Percentiles rank a stretch among this genome's conserved stretches.
Evolutionary conservation across 2,888 invertebrate genomes (phyloP).

Genomic region (Lasioglossum morio): DNA sequence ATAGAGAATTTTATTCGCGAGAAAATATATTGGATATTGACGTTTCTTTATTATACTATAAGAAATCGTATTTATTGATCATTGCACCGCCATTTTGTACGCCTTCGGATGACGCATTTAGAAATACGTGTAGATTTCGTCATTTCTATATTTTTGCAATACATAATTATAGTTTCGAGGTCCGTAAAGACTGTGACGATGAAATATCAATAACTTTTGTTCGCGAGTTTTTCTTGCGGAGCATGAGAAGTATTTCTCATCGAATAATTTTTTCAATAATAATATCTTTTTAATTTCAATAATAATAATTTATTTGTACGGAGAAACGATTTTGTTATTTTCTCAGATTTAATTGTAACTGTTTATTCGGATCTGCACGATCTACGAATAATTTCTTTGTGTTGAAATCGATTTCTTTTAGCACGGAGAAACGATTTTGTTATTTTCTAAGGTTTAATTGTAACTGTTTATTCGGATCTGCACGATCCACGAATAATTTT

Average conservation of each 20-base stretch:
- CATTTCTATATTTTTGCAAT: neutral
- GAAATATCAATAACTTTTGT: neutral
- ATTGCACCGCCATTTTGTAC: slow-evolving; percentile 14
- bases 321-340: neutral
- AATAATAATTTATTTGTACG: too few species aligned
- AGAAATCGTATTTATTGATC: neutral
- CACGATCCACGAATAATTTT: too few species aligned
- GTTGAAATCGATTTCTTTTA: too few species aligned
- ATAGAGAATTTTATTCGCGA: neutral
- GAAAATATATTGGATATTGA: neutral
- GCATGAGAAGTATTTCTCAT: too few species aligned
- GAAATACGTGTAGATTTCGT: neutral
- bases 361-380: neutral
- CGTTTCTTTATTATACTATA: neutral
- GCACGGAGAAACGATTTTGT: neutral
- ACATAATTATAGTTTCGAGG: neutral
- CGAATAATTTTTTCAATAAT: neutral
- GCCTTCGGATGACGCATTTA: neutral
- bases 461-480: neutral
- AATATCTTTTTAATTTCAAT: too few species aligned
- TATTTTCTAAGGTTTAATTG: neutral
- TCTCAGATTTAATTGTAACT: neutral
- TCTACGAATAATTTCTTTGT: too few species aligned
- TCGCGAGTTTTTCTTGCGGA: neutral
- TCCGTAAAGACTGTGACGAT: neutral